Conservation (phyloP, 2,113 vertebrate genomes). For the Microtus ochrogaster region DNA sequence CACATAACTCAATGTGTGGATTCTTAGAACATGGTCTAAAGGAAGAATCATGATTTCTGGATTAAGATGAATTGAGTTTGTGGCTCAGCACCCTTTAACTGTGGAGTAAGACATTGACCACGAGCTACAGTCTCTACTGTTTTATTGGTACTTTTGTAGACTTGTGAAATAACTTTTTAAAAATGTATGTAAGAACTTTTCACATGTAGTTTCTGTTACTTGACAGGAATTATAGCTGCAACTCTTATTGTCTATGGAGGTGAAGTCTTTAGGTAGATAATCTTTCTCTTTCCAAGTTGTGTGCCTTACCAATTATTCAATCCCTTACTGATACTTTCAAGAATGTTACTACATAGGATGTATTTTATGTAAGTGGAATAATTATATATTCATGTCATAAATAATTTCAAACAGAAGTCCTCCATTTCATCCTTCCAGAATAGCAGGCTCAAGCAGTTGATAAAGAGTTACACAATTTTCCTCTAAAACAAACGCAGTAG, state of each 20-base stretch:
- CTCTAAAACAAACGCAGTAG: background rate
- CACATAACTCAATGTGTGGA: background rate
- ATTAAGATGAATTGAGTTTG: background rate
- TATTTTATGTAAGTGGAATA: background rate
- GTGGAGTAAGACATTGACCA: background rate
- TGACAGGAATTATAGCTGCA: background rate
- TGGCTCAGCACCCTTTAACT: background rate
- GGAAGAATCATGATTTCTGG: background rate
- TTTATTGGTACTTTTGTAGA: background rate
- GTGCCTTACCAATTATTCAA: background rate
- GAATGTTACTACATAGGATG: background rate
- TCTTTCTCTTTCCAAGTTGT: background rate
- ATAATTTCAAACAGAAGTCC: background rate
- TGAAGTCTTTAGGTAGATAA: background rate
- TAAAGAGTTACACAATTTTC: background rate
- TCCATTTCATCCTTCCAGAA: background rate
- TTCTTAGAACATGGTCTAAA: background rate
- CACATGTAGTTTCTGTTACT: background rate
- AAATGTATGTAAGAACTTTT: background rate
- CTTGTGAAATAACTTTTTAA: background rate
- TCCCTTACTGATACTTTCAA: background rate
- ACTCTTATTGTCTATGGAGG: background rate
- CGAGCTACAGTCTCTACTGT: fast-evolving
- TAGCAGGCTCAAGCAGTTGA: background rate
- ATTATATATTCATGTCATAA: background rate